These are phyloP conservation scores for Hypselothyrea guttata DNA, from an alignment of 2,888 invertebrate species.

Conservation along the genomic window DNA sequence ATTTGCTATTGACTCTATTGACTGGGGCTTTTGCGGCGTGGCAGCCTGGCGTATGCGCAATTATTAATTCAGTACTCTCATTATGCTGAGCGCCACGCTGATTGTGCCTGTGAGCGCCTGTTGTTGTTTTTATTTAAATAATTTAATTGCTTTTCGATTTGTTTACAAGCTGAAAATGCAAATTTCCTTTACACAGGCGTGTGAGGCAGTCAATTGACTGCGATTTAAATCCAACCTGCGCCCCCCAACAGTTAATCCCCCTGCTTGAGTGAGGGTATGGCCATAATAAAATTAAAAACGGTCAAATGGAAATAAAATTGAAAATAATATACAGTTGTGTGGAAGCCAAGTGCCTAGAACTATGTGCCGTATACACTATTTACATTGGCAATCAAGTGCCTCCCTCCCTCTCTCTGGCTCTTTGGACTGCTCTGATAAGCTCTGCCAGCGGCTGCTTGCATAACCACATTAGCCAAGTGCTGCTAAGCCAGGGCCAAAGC, in stretches of 20 bases:
- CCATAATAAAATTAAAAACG: conserved; percentile 64
- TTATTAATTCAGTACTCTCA: conserved; percentile 72
- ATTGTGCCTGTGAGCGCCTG: conserved; percentile 40
- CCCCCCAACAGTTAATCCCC: neutral
- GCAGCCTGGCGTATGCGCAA: conserved; percentile 47
- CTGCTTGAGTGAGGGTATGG: conserved; percentile 8
- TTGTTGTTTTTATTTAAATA: conserved; percentile 75
- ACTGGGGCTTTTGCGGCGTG: conserved; percentile 2
- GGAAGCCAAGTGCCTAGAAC: neutral
- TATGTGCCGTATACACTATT: conserved; percentile 35
- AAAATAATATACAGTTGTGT: conserved; percentile 23
- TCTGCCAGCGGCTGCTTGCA: conserved; percentile 53
- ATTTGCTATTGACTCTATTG: conserved; percentile 1
- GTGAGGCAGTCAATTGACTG: conserved; percentile 71
- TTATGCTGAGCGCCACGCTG: conserved; percentile 54
- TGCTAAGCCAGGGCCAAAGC: conserved; percentile 15
- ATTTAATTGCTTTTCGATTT: conserved; percentile 77
- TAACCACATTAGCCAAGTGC: conserved; percentile 66
- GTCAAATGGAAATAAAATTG: conserved; percentile 29
- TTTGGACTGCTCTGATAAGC: no score
- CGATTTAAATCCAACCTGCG: conserved; percentile 51
- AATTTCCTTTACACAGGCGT: conserved; percentile 59
- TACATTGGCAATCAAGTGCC: conserved; percentile 62
- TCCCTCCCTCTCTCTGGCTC: conserved; percentile 29
- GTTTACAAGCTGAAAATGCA: conserved; percentile 74